Percentiles rank a stretch among this genome's conserved stretches.
Evolutionary conservation across 2,113 vertebrate species (phyloP).

Genomic region (Dasyornis broadbenti): DNA sequence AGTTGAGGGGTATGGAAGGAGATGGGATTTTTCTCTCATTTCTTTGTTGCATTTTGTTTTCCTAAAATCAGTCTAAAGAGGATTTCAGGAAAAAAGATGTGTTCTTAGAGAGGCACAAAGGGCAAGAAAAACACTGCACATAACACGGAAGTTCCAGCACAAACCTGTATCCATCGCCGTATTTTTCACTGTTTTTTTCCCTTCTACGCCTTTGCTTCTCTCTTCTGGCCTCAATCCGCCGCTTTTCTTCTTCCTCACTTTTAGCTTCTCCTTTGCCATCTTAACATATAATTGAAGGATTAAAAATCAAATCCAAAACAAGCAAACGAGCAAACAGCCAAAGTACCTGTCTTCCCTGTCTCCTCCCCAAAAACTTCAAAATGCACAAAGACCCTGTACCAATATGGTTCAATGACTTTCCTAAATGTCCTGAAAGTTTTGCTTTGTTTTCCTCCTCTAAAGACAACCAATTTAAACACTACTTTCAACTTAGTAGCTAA

Average conservation of each 20-base stretch:
- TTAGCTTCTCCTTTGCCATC: slow-evolving; percentile 73
- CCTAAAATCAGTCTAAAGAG: background rate
- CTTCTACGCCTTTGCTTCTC: slow-evolving; percentile 83
- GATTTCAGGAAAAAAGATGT: background rate
- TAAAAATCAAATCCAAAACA: background rate
- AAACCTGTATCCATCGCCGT: slow-evolving; percentile 84
- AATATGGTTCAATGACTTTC: background rate
- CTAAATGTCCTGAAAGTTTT: background rate
- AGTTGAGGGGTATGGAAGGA: background rate
- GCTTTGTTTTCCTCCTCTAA: background rate
- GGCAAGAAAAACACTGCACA: background rate
- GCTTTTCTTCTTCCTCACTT: slow-evolving; percentile 81
- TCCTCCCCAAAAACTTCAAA: background rate
- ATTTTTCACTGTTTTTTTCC: slow-evolving; percentile 86
- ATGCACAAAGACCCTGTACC: background rate
- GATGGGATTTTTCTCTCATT: accelerated
- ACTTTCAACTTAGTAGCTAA: background rate
- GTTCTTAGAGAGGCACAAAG: background rate
- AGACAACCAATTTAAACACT: background rate
- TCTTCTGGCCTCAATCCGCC: slow-evolving; percentile 77
- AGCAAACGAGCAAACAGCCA: background rate
- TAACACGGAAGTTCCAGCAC: background rate
- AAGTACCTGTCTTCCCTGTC: background rate
- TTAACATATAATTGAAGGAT: slow-evolving; percentile 19
- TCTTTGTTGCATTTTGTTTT: background rate